A percentile compares a stretch with the other conserved stretches of the same genome.
phyloP scores from a whole-genome alignment of 2,888 invertebrate species.

The Lingula anatina region DNA sequence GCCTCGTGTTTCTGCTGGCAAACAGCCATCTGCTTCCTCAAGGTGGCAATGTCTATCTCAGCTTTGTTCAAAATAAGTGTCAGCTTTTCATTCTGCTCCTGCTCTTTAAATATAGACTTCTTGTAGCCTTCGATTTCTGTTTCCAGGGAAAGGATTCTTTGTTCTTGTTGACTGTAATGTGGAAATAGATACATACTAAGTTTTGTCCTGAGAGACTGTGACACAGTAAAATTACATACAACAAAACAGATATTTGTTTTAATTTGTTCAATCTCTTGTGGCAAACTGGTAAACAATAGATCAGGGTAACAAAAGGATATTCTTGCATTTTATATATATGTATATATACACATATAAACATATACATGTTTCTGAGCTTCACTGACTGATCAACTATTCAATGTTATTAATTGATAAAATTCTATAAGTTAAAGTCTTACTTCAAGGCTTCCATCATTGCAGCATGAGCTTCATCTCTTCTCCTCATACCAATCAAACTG shows the following conservation, averaged over 20 bases:
- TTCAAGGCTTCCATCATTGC: constrained; percentile 48
- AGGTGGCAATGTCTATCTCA: constrained; percentile 46
- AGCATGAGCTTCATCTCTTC: constrained; percentile 52
- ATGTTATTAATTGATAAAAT: too few relatives aligned
- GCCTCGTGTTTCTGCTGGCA: constrained; percentile 45
- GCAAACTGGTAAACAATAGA: too few relatives aligned
- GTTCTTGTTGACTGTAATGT: constrained; percentile 42
- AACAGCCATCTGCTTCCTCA: constrained; percentile 40
- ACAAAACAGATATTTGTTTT: too few relatives aligned
- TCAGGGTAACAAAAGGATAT: too few relatives aligned
- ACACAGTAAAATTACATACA: too few relatives aligned
- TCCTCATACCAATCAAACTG: constrained; percentile 50
- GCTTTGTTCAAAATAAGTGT: constrained; percentile 47
- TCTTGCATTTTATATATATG: too few relatives aligned
- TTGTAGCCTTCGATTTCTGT: constrained; percentile 51
- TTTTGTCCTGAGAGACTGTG: not conserved
- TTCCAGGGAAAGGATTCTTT: constrained; percentile 44
- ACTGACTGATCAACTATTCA: too few relatives aligned
- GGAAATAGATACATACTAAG: constrained; percentile 1
- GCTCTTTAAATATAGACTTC: constrained; percentile 47
- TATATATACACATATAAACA: too few relatives aligned
- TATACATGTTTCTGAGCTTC: too few relatives aligned
- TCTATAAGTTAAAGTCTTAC: too few relatives aligned
- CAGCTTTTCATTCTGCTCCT: constrained; percentile 51
- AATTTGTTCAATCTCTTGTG: too few relatives aligned